Base-by-base conservation (phyloP, 35 echinoderm and acorn worm species). In the Ophioderma brevispina region DNA sequence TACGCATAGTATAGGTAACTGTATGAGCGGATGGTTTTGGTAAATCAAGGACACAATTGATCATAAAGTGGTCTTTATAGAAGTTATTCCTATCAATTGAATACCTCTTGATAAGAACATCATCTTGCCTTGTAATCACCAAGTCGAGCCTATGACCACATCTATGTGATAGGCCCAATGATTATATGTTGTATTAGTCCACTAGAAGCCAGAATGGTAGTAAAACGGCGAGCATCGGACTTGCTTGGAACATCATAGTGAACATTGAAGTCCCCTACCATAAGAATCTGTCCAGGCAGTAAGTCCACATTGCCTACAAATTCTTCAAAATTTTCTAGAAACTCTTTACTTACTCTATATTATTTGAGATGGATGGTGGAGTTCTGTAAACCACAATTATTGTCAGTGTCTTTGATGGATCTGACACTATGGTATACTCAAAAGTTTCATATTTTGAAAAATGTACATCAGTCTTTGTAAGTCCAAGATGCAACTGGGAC, bases 261-360 rank as follows among this genome's bases (percentile, higher is more conserved):
- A 78, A 78, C 35, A 31, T 90, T 90, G 50, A 90, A 90, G 80
- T 90, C 79, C 13, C 88, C 88, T 25, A 90, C 33, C 6, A 81
- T 37, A 28, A 81, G 15, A 1, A 90, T 33, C 46, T 90, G 21
- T 36, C 80, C 46, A 82, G 77, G 77, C 18, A 75, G n/a, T 15
- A 64, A 14, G 31, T 13, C 75, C 18, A 89, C 40, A 33, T 75
- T 39, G 13, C 40, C 81, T 32, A 90, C 32, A 42, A 91, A 84
- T 0, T 77, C 80, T 34, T 84, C 81, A 13, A 91, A 38, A 37
- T 84, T 80, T 38, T 77, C 55, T 0, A 91, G 80, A 36, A 90
- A 83, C 32, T 28, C n/a, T n/a, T n/a, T 35, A 17, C 23, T 11
- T 35, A 35, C 32, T 37, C 84, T 0, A 84, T 32, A 8, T 55